These are phyloP conservation scores for Epinotia demarniana DNA, from an alignment of 2,888 invertebrate genomes.

Conservation along the genomic window DNA sequence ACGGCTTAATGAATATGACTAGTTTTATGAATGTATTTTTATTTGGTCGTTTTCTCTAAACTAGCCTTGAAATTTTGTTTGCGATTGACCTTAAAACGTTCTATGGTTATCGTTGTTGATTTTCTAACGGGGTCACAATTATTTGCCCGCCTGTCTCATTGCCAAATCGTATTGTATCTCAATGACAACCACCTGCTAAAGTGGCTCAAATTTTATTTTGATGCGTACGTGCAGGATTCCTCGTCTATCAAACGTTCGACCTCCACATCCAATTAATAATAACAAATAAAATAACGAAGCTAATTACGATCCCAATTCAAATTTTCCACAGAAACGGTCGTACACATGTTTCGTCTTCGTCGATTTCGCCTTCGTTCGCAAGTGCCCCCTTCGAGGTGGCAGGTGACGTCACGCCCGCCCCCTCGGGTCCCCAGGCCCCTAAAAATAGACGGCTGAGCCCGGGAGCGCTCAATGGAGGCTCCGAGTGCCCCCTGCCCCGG, in stretches of 20 bases:
- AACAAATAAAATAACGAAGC: conserved; percentile 35
- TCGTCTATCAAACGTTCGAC: conserved; percentile 27
- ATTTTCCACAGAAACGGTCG: conserved; percentile 39
- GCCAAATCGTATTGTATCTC: conserved; percentile 29
- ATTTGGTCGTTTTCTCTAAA: conserved; percentile 13
- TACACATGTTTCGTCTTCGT: conserved; percentile 61
- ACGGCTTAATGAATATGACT: conserved; percentile 23
- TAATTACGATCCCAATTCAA: conserved; percentile 43
- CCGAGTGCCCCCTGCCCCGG: conserved; percentile 46
- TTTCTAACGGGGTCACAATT: conserved; percentile 17
- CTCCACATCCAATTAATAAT: conserved; percentile 34
- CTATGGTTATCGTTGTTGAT: conserved; percentile 13
- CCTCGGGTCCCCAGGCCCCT: conserved; percentile 63
- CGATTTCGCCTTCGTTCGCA: conserved; percentile 61
- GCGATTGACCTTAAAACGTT: conserved; percentile 9
- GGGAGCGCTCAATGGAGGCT: conserved; percentile 77
- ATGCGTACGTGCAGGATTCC: neutral
- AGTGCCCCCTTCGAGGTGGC: conserved; percentile 53
- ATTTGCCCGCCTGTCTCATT: conserved; percentile 20
- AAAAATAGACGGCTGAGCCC: conserved; percentile 78
- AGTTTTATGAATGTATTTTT: conserved; percentile 14
- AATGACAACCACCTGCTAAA: conserved; percentile 22
- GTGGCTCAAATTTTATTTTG: conserved; percentile 17
- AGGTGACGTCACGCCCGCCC: conserved; percentile 65
- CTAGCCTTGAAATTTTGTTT: conserved; percentile 19